These are phyloP conservation scores for Nomada fabriciana DNA, from an alignment of 2,888 invertebrate species.

Conservation along the genomic window DNA sequence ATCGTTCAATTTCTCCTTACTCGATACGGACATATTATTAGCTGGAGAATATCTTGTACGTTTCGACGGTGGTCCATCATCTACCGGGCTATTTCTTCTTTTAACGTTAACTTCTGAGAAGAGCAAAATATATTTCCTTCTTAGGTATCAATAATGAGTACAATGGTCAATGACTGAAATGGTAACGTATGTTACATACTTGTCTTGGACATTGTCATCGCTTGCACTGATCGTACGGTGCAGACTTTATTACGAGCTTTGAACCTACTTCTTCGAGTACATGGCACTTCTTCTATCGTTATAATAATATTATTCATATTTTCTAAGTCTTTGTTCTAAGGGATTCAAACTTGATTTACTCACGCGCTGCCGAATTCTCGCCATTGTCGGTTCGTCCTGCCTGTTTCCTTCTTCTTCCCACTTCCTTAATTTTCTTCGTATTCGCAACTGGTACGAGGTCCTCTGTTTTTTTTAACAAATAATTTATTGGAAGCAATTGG, in stretches of 20 bases:
- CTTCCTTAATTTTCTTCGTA: conserved; percentile 65
- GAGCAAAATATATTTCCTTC: not conserved
- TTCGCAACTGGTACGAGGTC: not conserved
- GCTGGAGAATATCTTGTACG: conserved; percentile 67
- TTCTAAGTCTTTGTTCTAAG: not conserved
- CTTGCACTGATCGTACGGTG: conserved; percentile 66
- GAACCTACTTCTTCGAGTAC: conserved; percentile 61
- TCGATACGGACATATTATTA: conserved; percentile 44
- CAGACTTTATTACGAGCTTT: conserved; percentile 72
- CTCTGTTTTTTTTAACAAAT: no score
- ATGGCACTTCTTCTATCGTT: conserved; percentile 36
- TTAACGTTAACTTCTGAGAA: conserved; percentile 70
- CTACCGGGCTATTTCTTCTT: conserved; percentile 73
- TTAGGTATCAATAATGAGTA: not conserved
- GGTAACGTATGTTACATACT: conserved; percentile 71
- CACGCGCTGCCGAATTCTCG: conserved; percentile 37
- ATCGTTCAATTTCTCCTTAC: conserved; percentile 68
- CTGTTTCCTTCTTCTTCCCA: conserved; percentile 55
- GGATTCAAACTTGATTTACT: conserved; percentile 1
- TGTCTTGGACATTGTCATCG: conserved; percentile 60
- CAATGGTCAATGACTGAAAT: no score
- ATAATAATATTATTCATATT: conserved; percentile 6
- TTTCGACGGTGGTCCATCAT: conserved; percentile 73
- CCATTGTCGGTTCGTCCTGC: conserved; percentile 40
- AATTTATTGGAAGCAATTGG: not conserved